These are phyloP conservation scores for Aleiodes testaceus DNA, from an alignment of 2,888 invertebrate species.

Conservation along the genomic window DNA sequence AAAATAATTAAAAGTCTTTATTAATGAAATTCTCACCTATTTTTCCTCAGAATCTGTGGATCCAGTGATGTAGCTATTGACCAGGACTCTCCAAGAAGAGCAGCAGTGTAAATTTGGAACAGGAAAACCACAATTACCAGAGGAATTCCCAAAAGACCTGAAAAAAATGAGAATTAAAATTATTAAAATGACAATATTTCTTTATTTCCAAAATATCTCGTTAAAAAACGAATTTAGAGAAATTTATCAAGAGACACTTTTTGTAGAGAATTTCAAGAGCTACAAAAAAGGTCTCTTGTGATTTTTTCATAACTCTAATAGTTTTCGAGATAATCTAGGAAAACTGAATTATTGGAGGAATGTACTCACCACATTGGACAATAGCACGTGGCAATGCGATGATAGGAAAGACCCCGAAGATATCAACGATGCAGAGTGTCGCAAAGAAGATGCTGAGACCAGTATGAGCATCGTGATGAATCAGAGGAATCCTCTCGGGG, in stretches of 20 bases:
- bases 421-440: slow-evolving; percentile 84
- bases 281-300: too few relatives aligned
- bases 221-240: too few relatives aligned
- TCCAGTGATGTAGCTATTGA: slow-evolving; percentile 82
- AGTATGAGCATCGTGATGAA: slow-evolving; percentile 56
- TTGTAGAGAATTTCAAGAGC: too few relatives aligned
- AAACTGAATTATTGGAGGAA: too few relatives aligned
- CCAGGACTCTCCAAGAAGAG: slow-evolving; percentile 87
- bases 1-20: neutral
- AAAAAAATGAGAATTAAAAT: slow-evolving; percentile 48
- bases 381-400: slow-evolving; percentile 84
- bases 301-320: neutral
- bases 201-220: too few relatives aligned
- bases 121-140: slow-evolving; percentile 80
- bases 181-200: too few relatives aligned
- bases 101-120: slow-evolving; percentile 87
- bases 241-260: too few relatives aligned
- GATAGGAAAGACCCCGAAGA: slow-evolving; percentile 89
- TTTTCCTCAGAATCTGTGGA: slow-evolving; percentile 79
- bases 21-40: slow-evolving; percentile 68
- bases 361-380: slow-evolving; percentile 81
- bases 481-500: slow-evolving; percentile 61
- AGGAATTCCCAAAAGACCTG: slow-evolving; percentile 82
- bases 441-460: slow-evolving; percentile 82
- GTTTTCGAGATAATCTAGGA: neutral